These are phyloP conservation scores for Acyrthosiphon pisum DNA, from an alignment of 1,140 invertebrate species.

Conservation along the genomic window DNA sequence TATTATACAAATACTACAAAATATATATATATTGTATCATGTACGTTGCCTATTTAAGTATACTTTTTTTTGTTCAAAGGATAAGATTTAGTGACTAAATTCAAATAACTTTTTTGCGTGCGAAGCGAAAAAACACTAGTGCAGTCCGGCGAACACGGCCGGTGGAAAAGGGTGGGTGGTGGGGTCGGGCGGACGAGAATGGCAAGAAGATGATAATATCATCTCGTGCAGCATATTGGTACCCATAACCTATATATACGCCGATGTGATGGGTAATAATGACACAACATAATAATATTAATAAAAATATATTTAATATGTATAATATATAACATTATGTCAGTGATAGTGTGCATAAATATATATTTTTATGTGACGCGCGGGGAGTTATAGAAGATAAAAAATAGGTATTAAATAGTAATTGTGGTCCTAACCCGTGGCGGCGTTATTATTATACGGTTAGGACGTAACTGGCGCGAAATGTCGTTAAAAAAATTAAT, in stretches of 20 bases:
- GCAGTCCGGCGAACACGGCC: not conserved
- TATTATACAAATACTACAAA: not conserved
- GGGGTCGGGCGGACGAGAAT: not conserved
- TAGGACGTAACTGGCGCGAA: not conserved
- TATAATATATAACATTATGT: not conserved
- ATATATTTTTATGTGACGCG: not conserved
- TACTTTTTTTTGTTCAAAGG: not conserved
- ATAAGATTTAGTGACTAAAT: not conserved
- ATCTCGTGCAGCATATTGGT: not conserved
- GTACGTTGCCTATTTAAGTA: not conserved
- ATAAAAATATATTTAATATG: too few relatives aligned
- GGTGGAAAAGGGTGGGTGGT: too few relatives aligned
- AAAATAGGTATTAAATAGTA: constrained; percentile 1
- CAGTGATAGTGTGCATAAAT: not conserved
- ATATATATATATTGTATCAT: not conserved
- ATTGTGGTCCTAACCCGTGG: not conserved
- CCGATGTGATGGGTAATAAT: not conserved
- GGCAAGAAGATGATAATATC: not conserved
- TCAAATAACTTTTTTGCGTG: constrained; percentile 6
- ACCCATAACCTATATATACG: not conserved
- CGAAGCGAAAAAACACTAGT: not conserved
- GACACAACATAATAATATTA: not conserved
- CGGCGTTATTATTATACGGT: not conserved
- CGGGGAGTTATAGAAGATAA: not conserved
- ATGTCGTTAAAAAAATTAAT: not conserved